These are phyloP conservation scores for Anthoscopus minutus DNA, from an alignment of 2,113 vertebrate species.

Conservation along the genomic window DNA sequence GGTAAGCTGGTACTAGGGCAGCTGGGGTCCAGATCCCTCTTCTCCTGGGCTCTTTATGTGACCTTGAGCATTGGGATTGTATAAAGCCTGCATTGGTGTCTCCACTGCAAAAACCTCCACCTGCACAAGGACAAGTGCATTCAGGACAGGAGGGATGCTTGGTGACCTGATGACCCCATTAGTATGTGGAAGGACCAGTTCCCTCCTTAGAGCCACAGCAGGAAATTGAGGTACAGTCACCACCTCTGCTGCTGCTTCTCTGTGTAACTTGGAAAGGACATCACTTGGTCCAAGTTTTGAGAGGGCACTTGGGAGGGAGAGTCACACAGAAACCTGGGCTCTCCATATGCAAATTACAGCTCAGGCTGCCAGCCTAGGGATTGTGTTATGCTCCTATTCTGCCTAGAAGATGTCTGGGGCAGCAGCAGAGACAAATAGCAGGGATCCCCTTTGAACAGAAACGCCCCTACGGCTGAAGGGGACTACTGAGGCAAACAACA, in stretches of 20 bases:
- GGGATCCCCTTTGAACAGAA: not conserved
- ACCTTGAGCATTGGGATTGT: not conserved
- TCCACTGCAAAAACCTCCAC: not conserved
- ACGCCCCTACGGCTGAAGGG: fast-evolving
- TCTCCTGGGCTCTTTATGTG: not conserved
- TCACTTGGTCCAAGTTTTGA: not conserved
- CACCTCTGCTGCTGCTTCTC: not conserved
- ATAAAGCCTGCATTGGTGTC: not conserved
- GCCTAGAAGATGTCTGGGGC: not conserved
- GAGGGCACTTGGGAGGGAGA: not conserved
- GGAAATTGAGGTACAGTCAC: not conserved
- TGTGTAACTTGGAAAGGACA: not conserved
- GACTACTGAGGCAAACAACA: not conserved
- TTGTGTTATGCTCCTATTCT: not conserved
- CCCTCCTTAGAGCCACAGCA: not conserved
- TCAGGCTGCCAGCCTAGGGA: not conserved
- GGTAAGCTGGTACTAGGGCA: not conserved
- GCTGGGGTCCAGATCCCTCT: not conserved
- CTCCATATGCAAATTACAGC: not conserved
- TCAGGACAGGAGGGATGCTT: not conserved
- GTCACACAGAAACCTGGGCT: not conserved
- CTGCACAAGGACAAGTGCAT: not conserved
- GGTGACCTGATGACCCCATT: not conserved
- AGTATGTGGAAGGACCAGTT: not conserved
- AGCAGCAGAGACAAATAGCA: not conserved